Percentiles rank a stretch among this genome's conserved stretches.
phyloP scores from a whole-genome alignment of 1,140 invertebrate species.

The Antheraea pernyi region DNA sequence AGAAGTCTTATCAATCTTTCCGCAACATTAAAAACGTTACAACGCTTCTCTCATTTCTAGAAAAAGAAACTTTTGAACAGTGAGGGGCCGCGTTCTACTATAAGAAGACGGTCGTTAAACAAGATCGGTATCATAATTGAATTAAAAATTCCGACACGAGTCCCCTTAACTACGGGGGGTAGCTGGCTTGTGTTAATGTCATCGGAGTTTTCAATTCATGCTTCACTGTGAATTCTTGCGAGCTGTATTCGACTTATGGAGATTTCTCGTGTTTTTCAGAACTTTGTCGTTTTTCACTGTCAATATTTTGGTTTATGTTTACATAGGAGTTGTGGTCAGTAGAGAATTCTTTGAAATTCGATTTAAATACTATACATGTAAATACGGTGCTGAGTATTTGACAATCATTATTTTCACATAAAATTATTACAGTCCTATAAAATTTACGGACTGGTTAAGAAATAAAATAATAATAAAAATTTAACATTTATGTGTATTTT shows the following conservation, averaged over 20 bases:
- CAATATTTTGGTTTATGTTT: background rate
- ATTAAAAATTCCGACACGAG: conserved; percentile 76
- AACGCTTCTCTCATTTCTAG: conserved; percentile 23
- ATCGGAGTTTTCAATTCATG: conserved; percentile 13
- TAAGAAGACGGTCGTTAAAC: conserved; percentile 66
- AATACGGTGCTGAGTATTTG: background rate
- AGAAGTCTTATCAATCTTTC: conserved; percentile 38
- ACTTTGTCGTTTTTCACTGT: background rate
- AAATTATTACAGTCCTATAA: background rate
- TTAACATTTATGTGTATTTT: background rate
- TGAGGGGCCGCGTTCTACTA: conserved; percentile 39
- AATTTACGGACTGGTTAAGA: background rate
- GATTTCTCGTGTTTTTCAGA: conserved; percentile 4
- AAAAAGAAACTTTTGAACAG: conserved; percentile 34
- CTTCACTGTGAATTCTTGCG: conserved; percentile 6
- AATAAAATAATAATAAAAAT: background rate
- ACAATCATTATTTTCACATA: background rate
- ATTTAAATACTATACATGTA: no score
- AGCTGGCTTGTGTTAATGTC: conserved; percentile 10
- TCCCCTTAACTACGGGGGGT: conserved; percentile 28
- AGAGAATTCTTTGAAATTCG: background rate
- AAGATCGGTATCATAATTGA: conserved; percentile 76
- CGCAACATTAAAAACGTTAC: conserved; percentile 29
- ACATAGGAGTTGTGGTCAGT: background rate
- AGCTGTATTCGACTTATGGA: conserved; percentile 2